Conservation (phyloP, 2,797 vertebrate species). For the Semotilus atromaculatus region DNA sequence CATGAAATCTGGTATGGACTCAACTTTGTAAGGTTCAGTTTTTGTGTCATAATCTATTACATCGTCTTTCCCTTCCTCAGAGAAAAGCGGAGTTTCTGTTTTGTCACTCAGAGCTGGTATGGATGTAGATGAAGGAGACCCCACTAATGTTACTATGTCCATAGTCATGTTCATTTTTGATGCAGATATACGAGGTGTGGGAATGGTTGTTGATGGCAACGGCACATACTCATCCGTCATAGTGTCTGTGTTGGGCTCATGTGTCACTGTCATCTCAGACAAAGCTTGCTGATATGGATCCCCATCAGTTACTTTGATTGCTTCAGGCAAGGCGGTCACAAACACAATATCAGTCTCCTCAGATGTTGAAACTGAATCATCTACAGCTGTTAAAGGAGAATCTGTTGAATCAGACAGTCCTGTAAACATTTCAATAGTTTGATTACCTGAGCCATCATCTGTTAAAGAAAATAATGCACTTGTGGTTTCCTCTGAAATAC, state of each 20-base stretch:
- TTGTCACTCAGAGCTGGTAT: not conserved
- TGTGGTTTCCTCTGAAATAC: conserved; percentile 30
- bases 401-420: conserved; percentile 25
- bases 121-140: not conserved
- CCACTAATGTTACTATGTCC: conserved; percentile 5
- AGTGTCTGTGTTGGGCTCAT: conserved; percentile 27
- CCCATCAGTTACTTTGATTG: conserved; percentile 27
- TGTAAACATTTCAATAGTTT: conserved; percentile 24
- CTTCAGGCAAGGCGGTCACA: conserved; percentile 27
- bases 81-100: conserved; percentile 30
- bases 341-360: conserved; percentile 44
- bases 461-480: conserved; percentile 9
- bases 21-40: conserved; percentile 44
- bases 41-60: conserved; percentile 58
- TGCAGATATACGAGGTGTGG: conserved; percentile 43
- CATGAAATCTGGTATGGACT: conserved; percentile 32
- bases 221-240: conserved; percentile 58
- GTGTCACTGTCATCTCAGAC: conserved; percentile 41
- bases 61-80: conserved; percentile 52
- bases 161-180: conserved; percentile 39
- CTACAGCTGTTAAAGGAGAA: conserved; percentile 1
- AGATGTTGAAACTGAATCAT: conserved; percentile 31
- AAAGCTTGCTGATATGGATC: conserved; percentile 42
- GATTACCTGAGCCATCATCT: conserved; percentile 51
- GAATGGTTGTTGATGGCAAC: conserved; percentile 55